Evolutionary conservation across 2,797 vertebrate species (phyloP).

Genomic region (Bryconaethiops microstoma): DNA sequence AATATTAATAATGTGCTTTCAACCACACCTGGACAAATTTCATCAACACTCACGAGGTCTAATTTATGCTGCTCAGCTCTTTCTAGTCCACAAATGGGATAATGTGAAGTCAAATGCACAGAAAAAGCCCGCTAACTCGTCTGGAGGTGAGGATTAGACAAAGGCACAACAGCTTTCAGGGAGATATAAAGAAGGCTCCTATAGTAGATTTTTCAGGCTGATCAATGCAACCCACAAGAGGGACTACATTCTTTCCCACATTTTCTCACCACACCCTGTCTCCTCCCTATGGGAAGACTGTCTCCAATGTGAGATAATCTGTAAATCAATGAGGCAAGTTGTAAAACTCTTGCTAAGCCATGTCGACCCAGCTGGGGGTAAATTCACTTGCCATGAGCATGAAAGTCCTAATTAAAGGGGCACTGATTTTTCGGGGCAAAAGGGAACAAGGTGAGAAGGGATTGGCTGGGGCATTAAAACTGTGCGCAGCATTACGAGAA

Average conservation of each 20-base stretch:
- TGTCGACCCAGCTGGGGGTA: constrained; percentile 93
- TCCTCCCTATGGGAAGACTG: constrained; percentile 80
- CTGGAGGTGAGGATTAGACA: constrained; percentile 60
- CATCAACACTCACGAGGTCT: constrained; percentile 15
- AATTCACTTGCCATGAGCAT: constrained; percentile 87
- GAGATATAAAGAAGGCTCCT: constrained; percentile 28
- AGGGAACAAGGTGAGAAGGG: constrained; percentile 50
- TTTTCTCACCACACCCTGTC: constrained; percentile 75
- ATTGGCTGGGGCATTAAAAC: constrained; percentile 12
- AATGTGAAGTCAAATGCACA: constrained; percentile 10
- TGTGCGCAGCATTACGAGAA: background rate
- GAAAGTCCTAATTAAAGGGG: constrained; percentile 84
- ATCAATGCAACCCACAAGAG: constrained; percentile 73
- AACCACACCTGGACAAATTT: background rate
- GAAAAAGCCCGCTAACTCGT: constrained; percentile 19
- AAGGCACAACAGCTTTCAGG: constrained; percentile 47
- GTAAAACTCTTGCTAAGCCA: constrained; percentile 92
- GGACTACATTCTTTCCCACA: constrained; percentile 82
- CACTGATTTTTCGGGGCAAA: constrained; percentile 76
- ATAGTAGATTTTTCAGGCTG: constrained; percentile 65
- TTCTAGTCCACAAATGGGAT: background rate
- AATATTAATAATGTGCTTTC: background rate
- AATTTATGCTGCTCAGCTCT: background rate
- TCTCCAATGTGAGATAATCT: constrained; percentile 92
- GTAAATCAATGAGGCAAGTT: constrained; percentile 93